These are phyloP conservation scores for Henricia sp. DNA, from an alignment of 53 echinoderm and acorn worm species.

Conservation along the genomic window DNA sequence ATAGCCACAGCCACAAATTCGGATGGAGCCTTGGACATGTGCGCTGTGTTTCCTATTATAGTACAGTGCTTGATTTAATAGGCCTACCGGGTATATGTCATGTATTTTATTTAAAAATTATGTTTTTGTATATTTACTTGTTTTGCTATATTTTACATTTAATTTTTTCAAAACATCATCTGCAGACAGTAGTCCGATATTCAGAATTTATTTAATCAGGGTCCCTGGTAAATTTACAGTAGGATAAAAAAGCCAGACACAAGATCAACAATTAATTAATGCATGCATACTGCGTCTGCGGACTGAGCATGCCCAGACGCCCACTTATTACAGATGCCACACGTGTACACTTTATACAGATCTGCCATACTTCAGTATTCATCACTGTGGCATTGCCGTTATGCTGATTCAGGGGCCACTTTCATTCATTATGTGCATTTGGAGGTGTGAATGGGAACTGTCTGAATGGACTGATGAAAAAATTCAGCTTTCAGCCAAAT, in stretches of 20 bases:
- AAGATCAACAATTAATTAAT: conserved; percentile 55
- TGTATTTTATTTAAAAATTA: too few relatives aligned
- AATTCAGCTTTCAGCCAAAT: too few relatives aligned
- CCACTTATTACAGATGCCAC: background rate
- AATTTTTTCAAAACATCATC: too few relatives aligned
- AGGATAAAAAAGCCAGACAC: conserved; percentile 40
- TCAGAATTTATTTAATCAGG: background rate
- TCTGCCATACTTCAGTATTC: background rate
- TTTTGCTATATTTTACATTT: too few relatives aligned
- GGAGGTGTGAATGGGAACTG: conserved; percentile 25
- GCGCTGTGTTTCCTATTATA: too few relatives aligned
- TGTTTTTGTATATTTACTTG: too few relatives aligned
- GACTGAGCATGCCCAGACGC: conserved; percentile 32
- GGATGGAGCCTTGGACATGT: too few relatives aligned
- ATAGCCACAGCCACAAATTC: too few relatives aligned
- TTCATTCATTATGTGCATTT: conserved; percentile 19
- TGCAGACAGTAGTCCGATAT: too few relatives aligned
- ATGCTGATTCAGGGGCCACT: conserved; percentile 59
- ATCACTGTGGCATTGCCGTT: background rate
- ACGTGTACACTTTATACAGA: conserved; percentile 9
- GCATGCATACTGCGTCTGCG: background rate
- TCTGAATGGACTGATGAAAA: conserved; percentile 20
- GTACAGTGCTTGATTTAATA: too few relatives aligned
- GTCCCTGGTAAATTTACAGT: background rate
- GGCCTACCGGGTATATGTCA: too few relatives aligned